These are phyloP conservation scores for Spodoptera frugiperda DNA, from an alignment of 1,140 invertebrate species.

Conservation along the genomic window DNA sequence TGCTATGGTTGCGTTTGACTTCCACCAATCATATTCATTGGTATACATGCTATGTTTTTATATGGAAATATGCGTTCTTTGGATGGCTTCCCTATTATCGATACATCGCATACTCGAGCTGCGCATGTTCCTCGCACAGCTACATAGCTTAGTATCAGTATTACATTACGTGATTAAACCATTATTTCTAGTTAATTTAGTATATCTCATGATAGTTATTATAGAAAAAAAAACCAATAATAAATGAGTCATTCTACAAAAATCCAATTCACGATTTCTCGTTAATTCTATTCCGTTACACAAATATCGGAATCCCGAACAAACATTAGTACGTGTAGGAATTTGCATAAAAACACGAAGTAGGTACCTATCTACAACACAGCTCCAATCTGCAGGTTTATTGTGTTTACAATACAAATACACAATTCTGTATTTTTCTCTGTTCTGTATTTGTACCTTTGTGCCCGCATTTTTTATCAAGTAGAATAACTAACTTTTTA, in stretches of 20 bases:
- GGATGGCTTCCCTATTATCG: too few relatives aligned
- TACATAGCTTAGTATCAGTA: too few relatives aligned
- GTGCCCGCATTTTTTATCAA: slow-evolving; percentile 5
- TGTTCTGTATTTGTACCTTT: slow-evolving; percentile 7
- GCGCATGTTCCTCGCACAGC: too few relatives aligned
- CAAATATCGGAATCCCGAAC: not conserved
- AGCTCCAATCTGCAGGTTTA: not conserved
- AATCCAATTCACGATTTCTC: not conserved
- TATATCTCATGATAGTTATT: too few relatives aligned
- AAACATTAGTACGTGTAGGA: not conserved
- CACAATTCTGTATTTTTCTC: not conserved
- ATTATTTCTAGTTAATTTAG: too few relatives aligned
- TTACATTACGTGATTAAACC: too few relatives aligned
- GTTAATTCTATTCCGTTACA: slow-evolving; percentile 6
- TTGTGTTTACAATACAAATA: not conserved
- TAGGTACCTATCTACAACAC: too few relatives aligned
- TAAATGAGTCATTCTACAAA: not conserved
- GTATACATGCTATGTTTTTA: too few relatives aligned
- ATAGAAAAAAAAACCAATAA: not conserved
- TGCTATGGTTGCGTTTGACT: too few relatives aligned
- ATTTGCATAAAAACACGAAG: slow-evolving; percentile 9
- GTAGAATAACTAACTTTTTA: slow-evolving; percentile 20
- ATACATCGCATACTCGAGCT: too few relatives aligned
- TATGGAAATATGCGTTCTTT: too few relatives aligned
- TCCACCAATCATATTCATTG: too few relatives aligned